Evolutionary conservation across 2,113 vertebrate species (phyloP).

Genomic region (Psettodes erumei): DNA sequence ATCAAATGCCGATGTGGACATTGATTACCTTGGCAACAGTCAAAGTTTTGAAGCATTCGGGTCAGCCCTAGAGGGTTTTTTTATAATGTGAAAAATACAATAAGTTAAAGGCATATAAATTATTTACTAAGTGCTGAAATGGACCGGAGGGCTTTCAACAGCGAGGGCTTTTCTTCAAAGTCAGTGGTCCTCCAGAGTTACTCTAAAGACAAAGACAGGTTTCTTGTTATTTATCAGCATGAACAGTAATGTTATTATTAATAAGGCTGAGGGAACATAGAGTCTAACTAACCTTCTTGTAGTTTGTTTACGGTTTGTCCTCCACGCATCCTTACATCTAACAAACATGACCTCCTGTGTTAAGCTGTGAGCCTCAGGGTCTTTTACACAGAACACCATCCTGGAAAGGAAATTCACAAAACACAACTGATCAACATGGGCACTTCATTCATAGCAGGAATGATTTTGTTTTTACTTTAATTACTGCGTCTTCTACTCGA

Average conservation of each 20-base stretch:
- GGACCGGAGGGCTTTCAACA: neutral
- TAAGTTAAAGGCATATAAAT: slow-evolving; percentile 62
- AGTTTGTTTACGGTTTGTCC: slow-evolving; percentile 36
- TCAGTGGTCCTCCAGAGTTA: slow-evolving; percentile 63
- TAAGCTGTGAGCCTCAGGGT: slow-evolving; percentile 44
- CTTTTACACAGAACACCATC: slow-evolving; percentile 79
- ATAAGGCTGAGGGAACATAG: neutral
- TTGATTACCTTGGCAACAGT: too few relatives aligned
- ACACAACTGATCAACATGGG: neutral
- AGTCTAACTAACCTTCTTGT: slow-evolving; percentile 61
- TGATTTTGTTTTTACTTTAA: neutral
- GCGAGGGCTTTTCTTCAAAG: slow-evolving; percentile 6
- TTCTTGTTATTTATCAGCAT: slow-evolving; percentile 11
- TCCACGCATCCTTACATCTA: slow-evolving; percentile 78
- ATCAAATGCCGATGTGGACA: too few relatives aligned
- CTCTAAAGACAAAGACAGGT: slow-evolving; percentile 51
- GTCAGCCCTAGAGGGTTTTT: slow-evolving; percentile 28
- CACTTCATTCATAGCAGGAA: neutral
- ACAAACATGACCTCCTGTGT: slow-evolving; percentile 78
- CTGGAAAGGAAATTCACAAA: slow-evolving; percentile 54
- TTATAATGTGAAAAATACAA: slow-evolving; percentile 50
- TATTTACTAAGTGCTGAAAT: slow-evolving; percentile 64
- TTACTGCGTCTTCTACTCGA: neutral
- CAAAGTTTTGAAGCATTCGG: too few relatives aligned
- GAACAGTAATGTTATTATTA: neutral